Percentiles rank a stretch among this genome's conserved stretches.
phyloP scores from a whole-genome alignment of 2,888 invertebrate genomes.

The Apantesis nais region DNA sequence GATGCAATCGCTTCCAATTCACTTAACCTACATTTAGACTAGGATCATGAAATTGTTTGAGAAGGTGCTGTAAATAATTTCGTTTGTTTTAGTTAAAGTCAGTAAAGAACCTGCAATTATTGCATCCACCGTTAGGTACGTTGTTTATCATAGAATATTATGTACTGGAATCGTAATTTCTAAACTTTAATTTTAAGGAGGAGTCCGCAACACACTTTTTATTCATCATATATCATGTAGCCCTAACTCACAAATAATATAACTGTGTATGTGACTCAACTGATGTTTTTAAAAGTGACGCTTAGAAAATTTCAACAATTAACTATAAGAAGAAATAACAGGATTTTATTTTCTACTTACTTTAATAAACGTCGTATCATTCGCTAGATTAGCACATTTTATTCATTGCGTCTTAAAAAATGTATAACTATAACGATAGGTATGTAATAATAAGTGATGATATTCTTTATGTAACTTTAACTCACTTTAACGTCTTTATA shows the following conservation, averaged over 20 bases:
- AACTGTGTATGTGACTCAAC: background rate
- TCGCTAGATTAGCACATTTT: constrained; percentile 51
- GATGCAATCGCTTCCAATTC: constrained; percentile 34
- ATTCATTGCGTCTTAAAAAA: constrained; percentile 49
- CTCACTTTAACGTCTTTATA: constrained; percentile 94
- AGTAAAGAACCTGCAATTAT: background rate
- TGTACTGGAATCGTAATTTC: background rate
- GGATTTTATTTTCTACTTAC: constrained; percentile 21
- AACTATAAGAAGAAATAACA: background rate
- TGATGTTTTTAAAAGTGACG: background rate
- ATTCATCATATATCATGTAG: background rate
- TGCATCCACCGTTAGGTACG: background rate
- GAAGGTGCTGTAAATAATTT: constrained; percentile 17
- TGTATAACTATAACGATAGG: constrained; percentile 46
- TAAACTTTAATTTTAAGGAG: background rate
- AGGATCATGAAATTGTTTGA: constrained; percentile 25
- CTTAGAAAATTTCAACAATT: background rate
- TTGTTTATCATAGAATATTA: background rate
- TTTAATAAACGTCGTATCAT: constrained; percentile 48
- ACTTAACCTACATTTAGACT: constrained; percentile 30
- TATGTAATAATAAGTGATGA: constrained; percentile 51
- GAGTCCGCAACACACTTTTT: background rate
- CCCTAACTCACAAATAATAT: background rate
- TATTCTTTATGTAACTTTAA: constrained; percentile 61
- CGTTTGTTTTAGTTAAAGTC: constrained; percentile 22